Percentiles rank a stretch among this genome's conserved stretches.
Evolutionary conservation across 2,888 invertebrate species (phyloP).

Genomic region (Ochlodes sylvanus): DNA sequence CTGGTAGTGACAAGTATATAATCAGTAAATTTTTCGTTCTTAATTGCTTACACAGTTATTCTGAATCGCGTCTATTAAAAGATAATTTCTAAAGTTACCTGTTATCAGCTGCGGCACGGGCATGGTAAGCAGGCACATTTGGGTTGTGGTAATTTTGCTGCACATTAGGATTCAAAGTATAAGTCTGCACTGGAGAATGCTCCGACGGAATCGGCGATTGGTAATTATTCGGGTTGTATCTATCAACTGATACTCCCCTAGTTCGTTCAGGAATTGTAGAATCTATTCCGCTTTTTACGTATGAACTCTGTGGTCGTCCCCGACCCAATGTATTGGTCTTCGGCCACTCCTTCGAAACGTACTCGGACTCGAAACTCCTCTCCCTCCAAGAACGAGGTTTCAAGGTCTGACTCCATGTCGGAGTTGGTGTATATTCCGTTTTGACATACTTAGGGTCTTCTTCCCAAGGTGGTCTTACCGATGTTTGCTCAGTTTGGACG

Average conservation of each 20-base stretch:
- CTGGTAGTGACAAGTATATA: no score
- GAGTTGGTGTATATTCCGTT: conserved; percentile 65
- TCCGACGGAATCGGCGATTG: conserved; percentile 69
- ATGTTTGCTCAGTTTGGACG: conserved; percentile 58
- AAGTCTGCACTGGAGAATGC: conserved; percentile 77
- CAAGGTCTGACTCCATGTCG: conserved; percentile 80
- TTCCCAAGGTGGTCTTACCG: conserved; percentile 76
- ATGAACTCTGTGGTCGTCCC: conserved; percentile 72
- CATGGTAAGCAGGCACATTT: conserved; percentile 78
- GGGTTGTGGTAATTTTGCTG: conserved; percentile 74
- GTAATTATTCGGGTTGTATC: conserved; percentile 77
- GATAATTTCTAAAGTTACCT: conserved; percentile 56
- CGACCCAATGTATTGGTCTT: conserved; percentile 75
- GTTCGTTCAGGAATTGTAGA: conserved; percentile 62
- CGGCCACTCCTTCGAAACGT: conserved; percentile 72
- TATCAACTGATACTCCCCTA: conserved; percentile 77
- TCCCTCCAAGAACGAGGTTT: conserved; percentile 77
- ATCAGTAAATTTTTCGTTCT: no score
- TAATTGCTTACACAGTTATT: no score
- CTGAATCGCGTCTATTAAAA: no score
- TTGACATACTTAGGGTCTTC: conserved; percentile 65
- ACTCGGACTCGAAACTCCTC: conserved; percentile 77
- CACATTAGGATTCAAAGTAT: conserved; percentile 72
- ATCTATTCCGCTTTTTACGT: conserved; percentile 58
- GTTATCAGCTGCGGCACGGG: conserved; percentile 79